Conservation (phyloP, 30 jellyfish, hydroid and myxozoan species). For the Aurelia sp. region DNA sequence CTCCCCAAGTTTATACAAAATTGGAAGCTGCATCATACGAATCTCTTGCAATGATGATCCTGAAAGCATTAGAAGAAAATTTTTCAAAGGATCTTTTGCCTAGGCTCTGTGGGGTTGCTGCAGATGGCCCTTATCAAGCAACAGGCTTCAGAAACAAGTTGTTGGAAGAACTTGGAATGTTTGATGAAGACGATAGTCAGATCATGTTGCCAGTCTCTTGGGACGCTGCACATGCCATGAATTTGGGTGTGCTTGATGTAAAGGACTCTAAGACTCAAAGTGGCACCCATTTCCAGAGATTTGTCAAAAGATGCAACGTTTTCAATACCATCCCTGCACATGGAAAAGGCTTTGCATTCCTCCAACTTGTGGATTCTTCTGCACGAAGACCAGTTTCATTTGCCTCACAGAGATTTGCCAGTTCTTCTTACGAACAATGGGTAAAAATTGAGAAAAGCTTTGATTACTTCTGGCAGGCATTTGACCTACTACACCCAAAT, state of each 20-base stretch:
- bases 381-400: conserved; percentile 60
- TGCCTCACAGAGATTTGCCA: conserved; percentile 48
- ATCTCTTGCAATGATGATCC: conserved; percentile 36
- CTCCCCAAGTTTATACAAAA: conserved; percentile 30
- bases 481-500: conserved; percentile 46
- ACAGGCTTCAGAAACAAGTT: conserved; percentile 20
- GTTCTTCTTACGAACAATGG: conserved; percentile 68
- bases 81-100: conserved; percentile 38
- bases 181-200: conserved; percentile 10
- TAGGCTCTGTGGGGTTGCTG: conserved; percentile 62
- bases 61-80: conserved; percentile 41
- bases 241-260: conserved; percentile 21
- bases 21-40: conserved; percentile 47
- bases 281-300: too few relatives aligned
- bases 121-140: conserved; percentile 59
- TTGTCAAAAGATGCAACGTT: conserved; percentile 20
- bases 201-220: conserved; percentile 45
- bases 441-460: conserved; percentile 41
- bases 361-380: conserved; percentile 19
- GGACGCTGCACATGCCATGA: conserved; percentile 58
- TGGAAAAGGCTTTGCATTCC: conserved; percentile 55
- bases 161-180: conserved; percentile 33
- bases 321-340: conserved; percentile 7
- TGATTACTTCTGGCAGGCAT: conserved; percentile 32
- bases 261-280: too few relatives aligned